A percentile compares a stretch with the other conserved stretches of the same genome.
These are phyloP conservation scores for Drosophila melanocephala DNA, from an alignment of 2,888 invertebrate genomes.

Conservation along the genomic window DNA sequence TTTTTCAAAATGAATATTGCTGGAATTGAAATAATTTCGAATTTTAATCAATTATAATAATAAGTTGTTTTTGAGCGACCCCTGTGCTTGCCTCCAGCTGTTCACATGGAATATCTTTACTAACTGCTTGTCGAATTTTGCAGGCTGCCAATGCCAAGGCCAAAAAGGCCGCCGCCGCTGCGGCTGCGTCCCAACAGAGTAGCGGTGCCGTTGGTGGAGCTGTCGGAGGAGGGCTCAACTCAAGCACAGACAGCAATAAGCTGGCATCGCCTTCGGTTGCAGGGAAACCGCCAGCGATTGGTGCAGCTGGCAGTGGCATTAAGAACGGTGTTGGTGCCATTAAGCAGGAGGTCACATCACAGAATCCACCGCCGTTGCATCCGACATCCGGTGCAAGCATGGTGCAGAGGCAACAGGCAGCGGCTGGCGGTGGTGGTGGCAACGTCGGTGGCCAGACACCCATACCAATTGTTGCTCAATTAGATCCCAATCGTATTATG, in stretches of 20 bases:
- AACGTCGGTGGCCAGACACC: conserved; percentile 68
- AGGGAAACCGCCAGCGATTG: conserved; percentile 48
- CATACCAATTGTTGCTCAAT: conserved; percentile 85
- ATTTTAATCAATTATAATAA: not conserved
- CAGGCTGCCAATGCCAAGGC: conserved; percentile 85
- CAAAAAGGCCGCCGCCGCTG: conserved; percentile 84
- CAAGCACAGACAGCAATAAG: conserved; percentile 46
- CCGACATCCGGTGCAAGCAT: conserved; percentile 72
- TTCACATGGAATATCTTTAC: not conserved
- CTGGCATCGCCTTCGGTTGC: conserved; percentile 34
- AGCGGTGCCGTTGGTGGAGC: conserved; percentile 33
- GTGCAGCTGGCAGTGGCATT: conserved; percentile 44
- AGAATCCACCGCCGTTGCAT: conserved; percentile 82
- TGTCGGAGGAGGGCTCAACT: conserved; percentile 23
- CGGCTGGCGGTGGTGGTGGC: conserved; percentile 36
- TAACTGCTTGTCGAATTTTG: conserved; percentile 22
- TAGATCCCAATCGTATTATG: conserved; percentile 87
- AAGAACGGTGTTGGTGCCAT: conserved; percentile 71
- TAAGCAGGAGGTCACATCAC: conserved; percentile 78
- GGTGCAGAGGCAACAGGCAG: conserved; percentile 76
- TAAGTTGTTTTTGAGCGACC: not conserved
- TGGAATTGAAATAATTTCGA: not conserved
- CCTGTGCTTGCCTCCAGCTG: not conserved
- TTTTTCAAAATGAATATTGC: not conserved
- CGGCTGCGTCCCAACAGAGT: conserved; percentile 77